Conservation (phyloP, 2,797 vertebrate genomes). For the Gobionotothen gibberifrons region DNA sequence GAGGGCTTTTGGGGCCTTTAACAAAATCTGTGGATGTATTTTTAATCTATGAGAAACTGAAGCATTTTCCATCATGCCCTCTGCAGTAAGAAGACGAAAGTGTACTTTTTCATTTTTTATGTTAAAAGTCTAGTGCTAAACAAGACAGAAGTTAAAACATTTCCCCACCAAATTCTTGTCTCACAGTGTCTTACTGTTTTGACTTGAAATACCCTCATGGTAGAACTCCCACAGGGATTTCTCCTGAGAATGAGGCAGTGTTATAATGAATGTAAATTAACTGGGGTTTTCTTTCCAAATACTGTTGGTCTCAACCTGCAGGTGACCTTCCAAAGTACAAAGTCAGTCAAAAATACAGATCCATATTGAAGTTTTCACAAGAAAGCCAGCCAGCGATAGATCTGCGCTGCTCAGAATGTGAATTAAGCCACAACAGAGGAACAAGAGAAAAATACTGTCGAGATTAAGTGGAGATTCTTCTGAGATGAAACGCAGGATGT, state of each 20-base stretch:
- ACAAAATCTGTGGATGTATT: background rate
- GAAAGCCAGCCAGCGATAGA: constrained; percentile 63
- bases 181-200: constrained; percentile 6
- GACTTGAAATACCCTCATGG: constrained; percentile 26
- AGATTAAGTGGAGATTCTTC: constrained; percentile 73
- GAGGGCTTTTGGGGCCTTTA: background rate
- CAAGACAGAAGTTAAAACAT: background rate
- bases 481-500: constrained; percentile 67
- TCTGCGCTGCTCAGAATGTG: constrained; percentile 65
- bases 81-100: background rate
- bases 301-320: constrained; percentile 53
- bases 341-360: constrained; percentile 67
- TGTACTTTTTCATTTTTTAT: background rate
- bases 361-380: constrained; percentile 71
- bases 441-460: constrained; percentile 43
- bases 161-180: background rate
- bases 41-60: constrained; percentile 11
- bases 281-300: constrained; percentile 45
- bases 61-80: constrained; percentile 5
- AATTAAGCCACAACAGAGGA: constrained; percentile 59
- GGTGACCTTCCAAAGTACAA: constrained; percentile 70
- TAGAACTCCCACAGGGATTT: constrained; percentile 43
- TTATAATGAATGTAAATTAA: constrained; percentile 48
- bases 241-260: constrained; percentile 21
- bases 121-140: background rate